Evolutionary conservation across 2,797 vertebrate genomes (phyloP), one percentile per base, ranked within the genome.

Genomic region (Xenops minutus): DNA sequence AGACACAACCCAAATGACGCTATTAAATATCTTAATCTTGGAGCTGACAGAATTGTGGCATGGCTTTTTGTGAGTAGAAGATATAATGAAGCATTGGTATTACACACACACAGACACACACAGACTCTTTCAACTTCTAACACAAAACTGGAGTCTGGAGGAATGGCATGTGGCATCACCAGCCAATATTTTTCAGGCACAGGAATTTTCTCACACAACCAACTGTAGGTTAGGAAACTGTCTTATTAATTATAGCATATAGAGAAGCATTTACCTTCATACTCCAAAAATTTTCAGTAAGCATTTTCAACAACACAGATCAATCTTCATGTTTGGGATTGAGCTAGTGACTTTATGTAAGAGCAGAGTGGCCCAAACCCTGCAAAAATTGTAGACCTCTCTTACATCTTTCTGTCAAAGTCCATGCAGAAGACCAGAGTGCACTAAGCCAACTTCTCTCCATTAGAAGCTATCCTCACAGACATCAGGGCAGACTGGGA

Each of bases 41-140:
- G 59, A 95, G 93, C 89, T 96, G 92, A 95, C 92, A 96, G 93
- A 97, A 94, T 92, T 89, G 93, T 96, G 95, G 93, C 80, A 86
- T 77, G 56, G 74, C 1, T 0, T 78, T 92, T 91, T 90, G 44
- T 79, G 74, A 93, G 76, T 63, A 73, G 63, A 88, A 92, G 61
- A 64, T 89, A 20, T 85, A 95, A 95, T 89, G 64, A 89, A 83
- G 52, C 86, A 26, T 61, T 92, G 37, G 34, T 63, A 76, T 94
- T 80, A 91, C 30, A 63, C 44, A 62, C 67, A 52, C 36, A 44
- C 22, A 44, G 13, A 56, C 27, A 7, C 56, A 48, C 23, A 34
- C 32, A 36, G 16, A 21, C 46, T 49, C 93, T 92, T 89, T 92
- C 83, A 88, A 76, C 91, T 95, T 89, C 85, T 87, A 82, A 87